Conservation (phyloP, 30 jellyfish, hydroid and myxozoan genomes). For the Aurelia sp. region DNA sequence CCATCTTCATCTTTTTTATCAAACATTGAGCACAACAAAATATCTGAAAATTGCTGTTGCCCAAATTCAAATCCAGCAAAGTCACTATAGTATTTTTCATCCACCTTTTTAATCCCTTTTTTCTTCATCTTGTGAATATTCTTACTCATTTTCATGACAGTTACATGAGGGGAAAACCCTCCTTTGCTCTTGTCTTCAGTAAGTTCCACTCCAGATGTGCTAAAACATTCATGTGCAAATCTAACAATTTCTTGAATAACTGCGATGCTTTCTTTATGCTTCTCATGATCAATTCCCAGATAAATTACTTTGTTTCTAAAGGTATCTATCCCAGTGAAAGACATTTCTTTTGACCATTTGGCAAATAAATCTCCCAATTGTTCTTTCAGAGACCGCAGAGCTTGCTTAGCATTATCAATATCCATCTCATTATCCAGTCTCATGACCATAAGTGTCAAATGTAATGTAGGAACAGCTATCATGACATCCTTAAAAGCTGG, state of each 20-base stretch:
- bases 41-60: slow-evolving; percentile 43
- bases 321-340: slow-evolving; percentile 38
- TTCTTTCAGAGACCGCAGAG: slow-evolving; percentile 26
- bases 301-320: slow-evolving; percentile 60
- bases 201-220: neutral
- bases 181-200: slow-evolving; percentile 16
- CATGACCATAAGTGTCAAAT: slow-evolving; percentile 73
- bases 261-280: neutral
- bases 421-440: slow-evolving; percentile 41
- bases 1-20: slow-evolving; percentile 68
- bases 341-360: slow-evolving; percentile 9
- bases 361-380: slow-evolving; percentile 1
- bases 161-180: slow-evolving; percentile 71
- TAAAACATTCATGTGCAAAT: too few species aligned
- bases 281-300: slow-evolving; percentile 34
- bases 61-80: slow-evolving; percentile 44
- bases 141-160: slow-evolving; percentile 77
- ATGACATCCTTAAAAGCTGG: slow-evolving; percentile 40
- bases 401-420: slow-evolving; percentile 54
- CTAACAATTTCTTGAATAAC: slow-evolving; percentile 17
- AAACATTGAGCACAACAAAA: slow-evolving; percentile 70
- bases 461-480: slow-evolving; percentile 63
- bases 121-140: slow-evolving; percentile 47
- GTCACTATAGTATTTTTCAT: slow-evolving; percentile 18
- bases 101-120: slow-evolving; percentile 63